Conservation (phyloP, 2,888 invertebrate species). For the Sarcophaga carnaria region DNA sequence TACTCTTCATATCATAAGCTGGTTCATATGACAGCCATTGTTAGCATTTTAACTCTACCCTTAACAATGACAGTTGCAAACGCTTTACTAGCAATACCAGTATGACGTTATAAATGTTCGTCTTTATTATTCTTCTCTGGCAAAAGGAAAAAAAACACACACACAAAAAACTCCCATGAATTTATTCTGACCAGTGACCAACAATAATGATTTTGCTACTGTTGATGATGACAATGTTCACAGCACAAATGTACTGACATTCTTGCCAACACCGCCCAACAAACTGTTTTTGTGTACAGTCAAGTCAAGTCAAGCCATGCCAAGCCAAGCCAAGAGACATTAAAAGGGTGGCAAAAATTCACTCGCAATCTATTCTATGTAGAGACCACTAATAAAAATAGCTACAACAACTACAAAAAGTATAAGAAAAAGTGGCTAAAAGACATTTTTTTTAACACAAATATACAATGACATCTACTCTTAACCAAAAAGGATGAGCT, state of each 20-base stretch:
- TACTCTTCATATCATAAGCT: constrained; percentile 31
- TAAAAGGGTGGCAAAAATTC: neutral
- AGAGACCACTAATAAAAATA: constrained; percentile 7
- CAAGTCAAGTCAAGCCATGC: constrained; percentile 1
- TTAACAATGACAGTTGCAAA: constrained; percentile 13
- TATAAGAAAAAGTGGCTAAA: constrained; percentile 33
- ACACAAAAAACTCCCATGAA: constrained; percentile 1
- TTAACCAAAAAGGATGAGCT: constrained; percentile 25
- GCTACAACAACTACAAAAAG: neutral
- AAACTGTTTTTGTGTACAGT: neutral
- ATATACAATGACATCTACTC: constrained; percentile 49
- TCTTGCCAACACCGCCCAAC: neutral
- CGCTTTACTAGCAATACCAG: neutral
- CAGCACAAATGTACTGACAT: constrained; percentile 13
- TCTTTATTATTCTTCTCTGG: constrained; percentile 23
- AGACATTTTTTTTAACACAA: constrained; percentile 25
- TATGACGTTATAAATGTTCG: constrained; percentile 38
- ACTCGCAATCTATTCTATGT: neutral
- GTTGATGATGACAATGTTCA: constrained; percentile 32
- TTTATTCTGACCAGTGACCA: constrained; percentile 45
- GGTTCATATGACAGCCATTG: constrained; percentile 29
- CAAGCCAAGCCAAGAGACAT: too few relatives aligned
- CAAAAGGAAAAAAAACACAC: too few relatives aligned
- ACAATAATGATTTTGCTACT: constrained; percentile 26
- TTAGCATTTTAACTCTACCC: constrained; percentile 28